Evolutionary conservation across 2,888 invertebrate genomes (phyloP).

Genomic region (Julus scandinavius): DNA sequence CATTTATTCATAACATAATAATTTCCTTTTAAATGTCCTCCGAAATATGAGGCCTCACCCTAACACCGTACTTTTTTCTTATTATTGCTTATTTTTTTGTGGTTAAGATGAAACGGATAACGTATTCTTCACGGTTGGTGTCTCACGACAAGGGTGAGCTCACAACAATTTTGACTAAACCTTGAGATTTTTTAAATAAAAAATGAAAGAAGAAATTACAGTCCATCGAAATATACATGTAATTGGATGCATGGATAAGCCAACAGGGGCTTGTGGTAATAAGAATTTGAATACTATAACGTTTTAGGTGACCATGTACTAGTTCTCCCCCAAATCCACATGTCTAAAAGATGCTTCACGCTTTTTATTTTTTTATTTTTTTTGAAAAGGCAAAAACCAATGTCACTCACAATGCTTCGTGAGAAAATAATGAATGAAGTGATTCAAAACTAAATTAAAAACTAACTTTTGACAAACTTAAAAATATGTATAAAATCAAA

Average conservation of each 20-base stretch:
- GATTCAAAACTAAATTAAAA: not conserved
- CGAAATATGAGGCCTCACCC: not conserved
- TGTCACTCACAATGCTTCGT: not conserved
- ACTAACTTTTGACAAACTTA: not conserved
- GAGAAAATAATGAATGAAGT: not conserved
- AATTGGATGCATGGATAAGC: not conserved
- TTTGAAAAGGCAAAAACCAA: not conserved
- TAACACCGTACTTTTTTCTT: not conserved
- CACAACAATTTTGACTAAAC: constrained; percentile 19
- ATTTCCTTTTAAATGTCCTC: not conserved
- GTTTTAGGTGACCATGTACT: constrained; percentile 12
- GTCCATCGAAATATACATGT: not conserved
- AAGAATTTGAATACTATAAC: constrained; percentile 34
- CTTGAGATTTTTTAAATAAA: constrained; percentile 14
- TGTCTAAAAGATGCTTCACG: not conserved
- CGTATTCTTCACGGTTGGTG: not conserved
- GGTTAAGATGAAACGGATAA: constrained; percentile 36
- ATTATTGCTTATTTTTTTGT: constrained; percentile 13
- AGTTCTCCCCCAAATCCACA: not conserved
- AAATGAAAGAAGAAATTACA: not conserved
- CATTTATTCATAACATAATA: constrained; percentile 1
- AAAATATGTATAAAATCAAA: not conserved
- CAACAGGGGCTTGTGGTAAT: constrained; percentile 22
- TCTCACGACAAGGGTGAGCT: constrained; percentile 35
- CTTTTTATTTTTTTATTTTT: not conserved